These are phyloP conservation scores for Crocuta crocuta DNA, from an alignment of 2,113 vertebrate species.

Conservation along the genomic window DNA sequence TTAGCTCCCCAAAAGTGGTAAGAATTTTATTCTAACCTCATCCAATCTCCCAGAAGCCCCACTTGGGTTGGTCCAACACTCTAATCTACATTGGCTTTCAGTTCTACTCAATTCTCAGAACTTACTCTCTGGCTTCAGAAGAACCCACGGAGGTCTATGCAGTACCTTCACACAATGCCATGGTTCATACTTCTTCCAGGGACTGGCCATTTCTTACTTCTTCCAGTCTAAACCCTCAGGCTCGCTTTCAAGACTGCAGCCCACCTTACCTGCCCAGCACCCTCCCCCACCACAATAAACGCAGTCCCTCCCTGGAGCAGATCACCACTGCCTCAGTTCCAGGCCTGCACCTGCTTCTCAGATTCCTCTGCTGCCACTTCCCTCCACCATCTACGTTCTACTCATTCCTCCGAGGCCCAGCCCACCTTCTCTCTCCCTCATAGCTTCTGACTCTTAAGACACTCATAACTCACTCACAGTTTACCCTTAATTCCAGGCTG, in stretches of 20 bases:
- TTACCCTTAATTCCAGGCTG: neutral
- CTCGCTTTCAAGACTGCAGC: neutral
- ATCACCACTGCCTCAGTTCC: neutral
- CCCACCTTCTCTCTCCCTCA: neutral
- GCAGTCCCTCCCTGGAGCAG: neutral
- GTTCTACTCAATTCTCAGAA: constrained; percentile 26
- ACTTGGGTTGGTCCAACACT: neutral
- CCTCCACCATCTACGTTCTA: neutral
- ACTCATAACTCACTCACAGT: neutral
- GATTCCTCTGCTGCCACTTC: neutral
- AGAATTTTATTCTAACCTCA: neutral
- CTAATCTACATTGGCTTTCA: neutral
- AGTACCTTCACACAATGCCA: neutral
- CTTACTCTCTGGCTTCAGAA: neutral
- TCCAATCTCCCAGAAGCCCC: neutral
- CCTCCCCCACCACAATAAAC: neutral
- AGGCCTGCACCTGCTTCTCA: neutral
- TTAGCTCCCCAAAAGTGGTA: neutral
- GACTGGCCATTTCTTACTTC: neutral
- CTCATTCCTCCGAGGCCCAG: neutral
- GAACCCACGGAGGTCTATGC: neutral
- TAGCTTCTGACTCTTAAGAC: neutral
- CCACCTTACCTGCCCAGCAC: neutral
- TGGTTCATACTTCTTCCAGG: neutral
- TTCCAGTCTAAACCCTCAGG: neutral